Evolutionary conservation across 2,113 vertebrate genomes (phyloP).

Genomic region (Helogale parvula): DNA sequence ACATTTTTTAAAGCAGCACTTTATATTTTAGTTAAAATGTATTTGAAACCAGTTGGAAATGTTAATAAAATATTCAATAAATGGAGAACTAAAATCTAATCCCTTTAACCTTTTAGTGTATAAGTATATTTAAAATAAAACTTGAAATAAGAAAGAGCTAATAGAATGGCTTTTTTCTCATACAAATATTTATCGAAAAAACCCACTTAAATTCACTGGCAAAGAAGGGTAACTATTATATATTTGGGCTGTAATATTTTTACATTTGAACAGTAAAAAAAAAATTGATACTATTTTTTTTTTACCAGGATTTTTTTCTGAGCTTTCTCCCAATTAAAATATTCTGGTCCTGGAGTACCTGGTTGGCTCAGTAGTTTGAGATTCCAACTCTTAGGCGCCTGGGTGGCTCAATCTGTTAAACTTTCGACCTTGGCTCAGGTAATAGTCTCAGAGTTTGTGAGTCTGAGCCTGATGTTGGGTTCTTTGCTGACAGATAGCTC

Average conservation of each 20-base stretch:
- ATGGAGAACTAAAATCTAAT: neutral
- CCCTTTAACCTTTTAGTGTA: neutral
- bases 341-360: neutral
- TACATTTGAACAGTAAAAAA: neutral
- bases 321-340: neutral
- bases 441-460: no score
- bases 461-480: no score
- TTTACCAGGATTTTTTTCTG: neutral
- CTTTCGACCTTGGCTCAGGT: no score
- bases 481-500: no score
- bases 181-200: neutral
- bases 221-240: neutral
- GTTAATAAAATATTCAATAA: neutral
- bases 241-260: neutral
- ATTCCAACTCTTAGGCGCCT: no score
- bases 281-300: neutral
- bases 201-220: neutral
- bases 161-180: neutral
- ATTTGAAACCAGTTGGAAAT: neutral
- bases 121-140: neutral
- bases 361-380: no score
- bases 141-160: neutral
- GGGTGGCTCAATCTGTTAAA: no score
- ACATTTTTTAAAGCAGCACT: neutral
- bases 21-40: neutral